Percentiles rank a stretch among this genome's conserved stretches.
Evolutionary conservation across 2,888 invertebrate species (phyloP).

Genomic region (Ariolimax columbianus): DNA sequence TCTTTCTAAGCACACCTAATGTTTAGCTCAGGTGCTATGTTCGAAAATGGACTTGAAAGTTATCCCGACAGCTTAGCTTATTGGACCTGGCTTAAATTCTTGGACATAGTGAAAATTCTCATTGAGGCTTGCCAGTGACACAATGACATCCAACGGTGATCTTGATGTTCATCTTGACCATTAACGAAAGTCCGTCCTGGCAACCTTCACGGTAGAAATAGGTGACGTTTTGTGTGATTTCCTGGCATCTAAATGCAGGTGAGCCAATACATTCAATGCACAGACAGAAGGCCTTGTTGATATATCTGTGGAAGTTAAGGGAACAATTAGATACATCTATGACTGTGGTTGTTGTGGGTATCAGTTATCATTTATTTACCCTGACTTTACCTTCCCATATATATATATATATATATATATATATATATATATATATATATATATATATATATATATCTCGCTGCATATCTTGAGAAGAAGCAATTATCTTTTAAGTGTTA

Average conservation of each 20-base stretch:
- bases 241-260: not conserved
- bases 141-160: conserved; percentile 31
- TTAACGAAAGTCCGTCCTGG: not conserved
- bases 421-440: too few relatives aligned
- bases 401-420: too few relatives aligned
- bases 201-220: conserved; percentile 7
- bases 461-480: too few relatives aligned
- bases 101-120: not conserved
- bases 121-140: not conserved
- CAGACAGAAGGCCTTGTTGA: not conserved
- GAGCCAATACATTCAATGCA: not conserved
- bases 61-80: too few relatives aligned
- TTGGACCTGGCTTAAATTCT: not conserved
- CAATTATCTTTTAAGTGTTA: too few relatives aligned
- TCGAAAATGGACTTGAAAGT: not conserved
- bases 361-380: too few relatives aligned
- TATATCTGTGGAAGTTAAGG: not conserved
- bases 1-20: not conserved
- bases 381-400: too few relatives aligned
- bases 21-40: not conserved
- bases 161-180: not conserved
- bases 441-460: too few relatives aligned
- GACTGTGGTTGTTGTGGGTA: too few relatives aligned
- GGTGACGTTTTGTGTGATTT: not conserved
- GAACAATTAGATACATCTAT: too few relatives aligned